These are phyloP conservation scores for Ciconia boyciana DNA, from an alignment of 2,113 vertebrate species.

Conservation along the genomic window DNA sequence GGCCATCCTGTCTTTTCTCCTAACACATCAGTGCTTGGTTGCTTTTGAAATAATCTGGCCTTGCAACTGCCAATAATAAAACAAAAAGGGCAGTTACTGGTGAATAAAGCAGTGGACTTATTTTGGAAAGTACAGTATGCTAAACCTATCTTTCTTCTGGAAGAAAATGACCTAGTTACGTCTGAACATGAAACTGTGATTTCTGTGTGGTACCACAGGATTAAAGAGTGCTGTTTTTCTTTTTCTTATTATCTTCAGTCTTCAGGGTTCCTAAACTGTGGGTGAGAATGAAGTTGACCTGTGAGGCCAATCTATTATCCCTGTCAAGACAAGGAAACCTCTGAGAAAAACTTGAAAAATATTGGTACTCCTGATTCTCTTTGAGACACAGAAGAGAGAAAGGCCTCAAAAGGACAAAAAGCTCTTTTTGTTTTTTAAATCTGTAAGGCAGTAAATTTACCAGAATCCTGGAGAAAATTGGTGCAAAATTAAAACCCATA, in stretches of 20 bases:
- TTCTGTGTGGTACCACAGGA: neutral
- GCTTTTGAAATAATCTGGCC: neutral
- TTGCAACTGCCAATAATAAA: neutral
- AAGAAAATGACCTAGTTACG: conserved; percentile 25
- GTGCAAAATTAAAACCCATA: neutral
- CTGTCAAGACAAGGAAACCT: conserved; percentile 25
- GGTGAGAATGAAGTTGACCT: conserved; percentile 44
- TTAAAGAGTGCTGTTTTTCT: conserved; percentile 35
- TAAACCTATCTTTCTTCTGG: neutral
- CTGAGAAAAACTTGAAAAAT: conserved; percentile 50
- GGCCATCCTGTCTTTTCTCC: neutral
- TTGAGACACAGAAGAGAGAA: conserved; percentile 14
- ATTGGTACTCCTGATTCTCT: neutral
- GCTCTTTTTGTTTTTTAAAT: neutral
- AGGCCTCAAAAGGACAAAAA: neutral
- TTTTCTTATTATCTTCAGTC: conserved; percentile 25
- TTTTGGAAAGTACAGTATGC: neutral
- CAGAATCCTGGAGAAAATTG: neutral
- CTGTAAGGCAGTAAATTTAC: neutral
- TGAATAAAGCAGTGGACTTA: neutral
- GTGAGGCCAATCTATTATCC: conserved; percentile 36
- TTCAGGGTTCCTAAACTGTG: conserved; percentile 19
- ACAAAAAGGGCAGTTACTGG: neutral
- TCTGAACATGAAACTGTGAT: neutral
- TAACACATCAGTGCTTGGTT: neutral